Evolutionary conservation across 2,113 vertebrate genomes (phyloP), one percentile per base, ranked within the genome.

Genomic region (Psettodes erumei): DNA sequence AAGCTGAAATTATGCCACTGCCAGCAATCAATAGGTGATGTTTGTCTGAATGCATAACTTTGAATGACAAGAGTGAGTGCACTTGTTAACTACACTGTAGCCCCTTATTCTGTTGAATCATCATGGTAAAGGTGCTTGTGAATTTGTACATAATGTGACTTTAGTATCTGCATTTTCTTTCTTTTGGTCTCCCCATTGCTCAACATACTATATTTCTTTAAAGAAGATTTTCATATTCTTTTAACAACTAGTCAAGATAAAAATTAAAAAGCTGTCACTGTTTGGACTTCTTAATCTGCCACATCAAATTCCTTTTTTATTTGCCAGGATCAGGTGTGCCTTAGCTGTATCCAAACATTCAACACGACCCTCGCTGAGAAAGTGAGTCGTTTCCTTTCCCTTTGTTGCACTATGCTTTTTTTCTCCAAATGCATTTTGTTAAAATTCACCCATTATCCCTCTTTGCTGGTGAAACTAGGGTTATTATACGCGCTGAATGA

Each of bases 1-100:
- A 51, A 53, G 42, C 73, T 86, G 73, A 71, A 79, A 82, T 86
- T 86, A 83, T 87, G 72, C 53, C 58, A 55, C 61, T 67, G 43
- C 28, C 76, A 68, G 40, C 13, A 77, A 84, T 89, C 82, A 86
- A 82, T 86, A 82, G 28, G 56, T 77, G 68, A 69, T 74, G 69
- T 80, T 65, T 61, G 69, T 84, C 70, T 45, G 60, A 80, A 85
- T 75, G 38, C 45, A 59, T 45, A 45, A 25, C 33, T 77, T 67
- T 83, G 56, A 83, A 75, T 80, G 65, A 61, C 35, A 58, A 65
- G 43, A n/a, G 23, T 27, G 68, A 66, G 40, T 25, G 60, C n/a
- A 23, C 28, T 56, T 54, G 37, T 13, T 38, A 65, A 28, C 37
- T 37, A 15, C 42, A 65, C 51, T 68, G 27, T 19, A 55, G 18